Conservation (phyloP, 2,888 invertebrate genomes). For the Auanema freiburgensis region DNA sequence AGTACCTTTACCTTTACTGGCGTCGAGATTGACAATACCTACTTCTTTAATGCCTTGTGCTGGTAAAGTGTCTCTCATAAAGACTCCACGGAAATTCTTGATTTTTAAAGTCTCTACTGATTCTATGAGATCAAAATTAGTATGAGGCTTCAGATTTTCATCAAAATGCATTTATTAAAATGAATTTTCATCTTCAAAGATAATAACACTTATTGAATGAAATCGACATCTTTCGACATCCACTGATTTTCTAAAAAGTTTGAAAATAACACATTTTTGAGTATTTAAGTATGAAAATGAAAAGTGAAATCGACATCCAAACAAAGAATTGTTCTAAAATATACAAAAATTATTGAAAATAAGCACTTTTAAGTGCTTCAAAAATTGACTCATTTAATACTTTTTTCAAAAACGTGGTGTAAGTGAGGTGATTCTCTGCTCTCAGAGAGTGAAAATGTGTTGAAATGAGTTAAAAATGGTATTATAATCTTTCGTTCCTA, state of each 20-base stretch:
- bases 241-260: too few species aligned
- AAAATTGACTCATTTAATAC: conserved; percentile 17
- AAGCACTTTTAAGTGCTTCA: conserved; percentile 25
- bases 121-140: conserved; percentile 14
- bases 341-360: conserved; percentile 21
- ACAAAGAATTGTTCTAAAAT: conserved; percentile 7
- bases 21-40: conserved; percentile 18
- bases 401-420: conserved; percentile 23
- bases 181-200: conserved; percentile 2
- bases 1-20: conserved; percentile 18
- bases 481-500: conserved; percentile 27
- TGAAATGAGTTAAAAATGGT: conserved; percentile 24
- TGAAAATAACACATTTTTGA: conserved; percentile 12
- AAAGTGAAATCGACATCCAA: conserved; percentile 10
- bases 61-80: too few species aligned
- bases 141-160: conserved; percentile 10
- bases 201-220: background rate
- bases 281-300: conserved; percentile 10
- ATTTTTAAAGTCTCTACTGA: conserved; percentile 13
- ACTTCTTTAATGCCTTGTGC: conserved; percentile 10
- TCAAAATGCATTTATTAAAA: too few species aligned
- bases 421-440: conserved; percentile 26
- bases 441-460: conserved; percentile 10
- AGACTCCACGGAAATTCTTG: too few species aligned
- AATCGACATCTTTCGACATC: conserved; percentile 12